Evolutionary conservation across 2,888 invertebrate species (phyloP), one percentile per base, ranked within the genome.

Genomic region (Barypeithes pellucidus): DNA sequence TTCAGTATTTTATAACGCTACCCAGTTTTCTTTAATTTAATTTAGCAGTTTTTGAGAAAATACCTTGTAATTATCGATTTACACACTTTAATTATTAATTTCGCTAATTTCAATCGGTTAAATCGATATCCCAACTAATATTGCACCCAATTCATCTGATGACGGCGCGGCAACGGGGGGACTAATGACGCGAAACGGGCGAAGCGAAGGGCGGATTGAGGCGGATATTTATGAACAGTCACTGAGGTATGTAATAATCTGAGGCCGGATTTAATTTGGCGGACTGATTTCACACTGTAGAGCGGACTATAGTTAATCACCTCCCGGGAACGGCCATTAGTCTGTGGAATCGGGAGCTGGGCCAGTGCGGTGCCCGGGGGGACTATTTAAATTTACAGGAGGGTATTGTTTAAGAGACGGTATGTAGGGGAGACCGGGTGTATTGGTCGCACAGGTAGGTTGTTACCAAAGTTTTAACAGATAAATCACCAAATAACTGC

Each of bases 231-330:
- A 90, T 90, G 90, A 90, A 89, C 90, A 89, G 89, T 90, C 89
- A 89, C 89, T 89, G 89, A 89, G 89, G 89, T 90, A 90, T 90
- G 90, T 90, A 90, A 90, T 90, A 90, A 90, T 90, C 90, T 89
- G 89, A 89, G 89, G 88, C 89, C 86, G 90, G 90, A 91, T 90
- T 90, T 90, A 90, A 90, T 91, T 90, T 91, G 90, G 89, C 88
- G 89, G 90, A 90, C 90, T 90, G 90, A 90, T 90, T 90, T 90
- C 89, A 89, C 90, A 89, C 89, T 89, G 88, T 86, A 85, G 84
- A 85, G 83, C 84, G 83, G 83, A 83, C 80, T 81, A 85, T 84
- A 85, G 85, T 86, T 86, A 86, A 86, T 86, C 86, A 86, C 85
- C 83, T 81, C 78, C 73, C 76, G 68, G 60, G 45, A 63, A 63